phyloP scores from a whole-genome alignment of 2,888 invertebrate genomes.

The Lissocephala sabroskyi region DNA sequence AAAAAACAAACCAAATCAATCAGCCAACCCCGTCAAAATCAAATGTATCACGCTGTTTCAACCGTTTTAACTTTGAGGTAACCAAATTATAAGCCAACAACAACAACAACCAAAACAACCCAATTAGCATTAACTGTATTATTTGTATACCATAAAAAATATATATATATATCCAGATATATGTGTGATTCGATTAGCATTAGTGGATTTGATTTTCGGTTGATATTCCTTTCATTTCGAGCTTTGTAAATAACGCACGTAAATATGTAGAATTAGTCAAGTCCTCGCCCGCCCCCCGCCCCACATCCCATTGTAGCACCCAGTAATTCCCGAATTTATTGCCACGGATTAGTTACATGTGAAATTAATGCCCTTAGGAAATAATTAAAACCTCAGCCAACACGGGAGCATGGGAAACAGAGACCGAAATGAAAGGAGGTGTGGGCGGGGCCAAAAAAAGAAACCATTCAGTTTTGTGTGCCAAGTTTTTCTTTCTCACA shows the following conservation, averaged over 20 bases:
- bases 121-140: conserved; percentile 15
- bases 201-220: no score
- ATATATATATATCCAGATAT: conserved; percentile 17
- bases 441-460: no score
- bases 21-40: conserved; percentile 77
- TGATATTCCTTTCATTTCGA: neutral
- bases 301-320: no score
- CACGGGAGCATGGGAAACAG: no score
- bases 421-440: no score
- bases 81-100: conserved; percentile 58
- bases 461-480: no score
- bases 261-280: conserved; percentile 36
- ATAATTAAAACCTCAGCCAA: no score
- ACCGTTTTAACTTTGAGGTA: conserved; percentile 95
- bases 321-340: no score
- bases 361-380: no score
- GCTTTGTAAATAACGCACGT: conserved; percentile 53
- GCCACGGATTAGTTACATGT: no score
- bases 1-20: conserved; percentile 36
- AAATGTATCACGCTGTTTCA: conserved; percentile 96
- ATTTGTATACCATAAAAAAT: conserved; percentile 6
- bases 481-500: no score
- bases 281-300: neutral
- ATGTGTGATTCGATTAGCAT: conserved; percentile 15
- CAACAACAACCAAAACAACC: conserved; percentile 24